Evolutionary conservation across 2,888 invertebrate species (phyloP), one percentile per base, ranked within the genome.

Genomic region (Sarcophaga carnaria): DNA sequence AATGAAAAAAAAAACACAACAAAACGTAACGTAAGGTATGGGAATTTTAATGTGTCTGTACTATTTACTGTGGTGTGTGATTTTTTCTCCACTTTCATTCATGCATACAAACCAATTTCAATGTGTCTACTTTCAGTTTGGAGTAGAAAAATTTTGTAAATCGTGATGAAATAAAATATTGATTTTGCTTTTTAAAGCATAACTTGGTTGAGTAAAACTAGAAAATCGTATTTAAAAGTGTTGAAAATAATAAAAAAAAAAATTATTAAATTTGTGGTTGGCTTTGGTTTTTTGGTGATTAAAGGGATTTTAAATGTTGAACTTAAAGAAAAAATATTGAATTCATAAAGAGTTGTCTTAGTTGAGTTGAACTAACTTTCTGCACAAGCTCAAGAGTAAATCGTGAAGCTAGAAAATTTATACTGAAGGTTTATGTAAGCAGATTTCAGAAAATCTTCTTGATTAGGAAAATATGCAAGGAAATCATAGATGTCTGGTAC

Each of bases 31-130:
- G 76, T 59, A 84, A 80, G 76, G 84, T 80, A 80, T 80, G 84
- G 71, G 84, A 66, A 85, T 71, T 85, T 85, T 85, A 76, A 85
- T 85, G 80, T 85, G 84, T 85, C 80, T 85, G 80, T 77, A 22
- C 22, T 62, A 83, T 79, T 83, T 83, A 45, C 74, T 79, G 72
- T 74, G 74, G 74, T 63, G 74, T 22, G 22, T 22, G 22, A 22
- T 77, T 85, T 80, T 83, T 76, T 37, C 22, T 14, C 60, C 64
- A 45, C 45, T 66, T n/a, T 37, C 27, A 27, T 37, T 37, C 37
- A 37, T 37, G 8, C 37, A 27, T 37, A 37, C 37, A 37, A 37
- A 37, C 37, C 37, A 37, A 59, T 69, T 62, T 12, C 12, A 22
- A 62, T 60, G 47, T 66, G 66, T 72, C 71, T 81, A n/a, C 25